phyloP scores from a whole-genome alignment of 2,113 vertebrate species.

The Neoarius graeffei region DNA sequence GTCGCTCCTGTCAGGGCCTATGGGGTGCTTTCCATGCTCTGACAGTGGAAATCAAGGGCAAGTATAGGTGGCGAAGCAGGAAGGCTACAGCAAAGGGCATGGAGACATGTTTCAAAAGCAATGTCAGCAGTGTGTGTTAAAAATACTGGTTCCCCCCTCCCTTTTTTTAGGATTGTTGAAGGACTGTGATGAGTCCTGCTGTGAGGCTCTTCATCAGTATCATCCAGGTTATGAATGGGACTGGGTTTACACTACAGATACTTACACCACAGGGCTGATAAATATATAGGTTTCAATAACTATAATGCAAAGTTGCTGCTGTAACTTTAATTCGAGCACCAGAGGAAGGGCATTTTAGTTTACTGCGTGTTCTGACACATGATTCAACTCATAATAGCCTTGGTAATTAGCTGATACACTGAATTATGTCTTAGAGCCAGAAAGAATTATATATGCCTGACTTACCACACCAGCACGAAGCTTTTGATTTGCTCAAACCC shows the following conservation, averaged over 20 bases:
- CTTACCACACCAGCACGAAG: neutral
- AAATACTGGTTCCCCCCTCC: neutral
- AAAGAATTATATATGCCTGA: neutral
- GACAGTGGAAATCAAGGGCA: slow-evolving; percentile 99
- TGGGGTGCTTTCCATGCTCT: slow-evolving; percentile 99
- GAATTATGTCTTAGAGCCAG: slow-evolving; percentile 8
- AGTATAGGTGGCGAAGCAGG: slow-evolving; percentile 60
- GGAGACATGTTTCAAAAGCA: slow-evolving; percentile 31
- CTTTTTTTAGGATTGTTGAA: neutral
- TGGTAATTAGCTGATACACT: slow-evolving; percentile 12
- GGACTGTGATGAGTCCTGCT: neutral
- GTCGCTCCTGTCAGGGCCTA: slow-evolving; percentile 99
- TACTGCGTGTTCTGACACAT: neutral
- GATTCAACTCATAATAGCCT: slow-evolving; percentile 15
- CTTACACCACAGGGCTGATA: neutral
- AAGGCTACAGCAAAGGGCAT: slow-evolving; percentile 35
- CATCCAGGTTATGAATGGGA: neutral
- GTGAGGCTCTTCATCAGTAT: neutral
- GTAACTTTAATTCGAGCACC: neutral
- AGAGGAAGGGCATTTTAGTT: neutral
- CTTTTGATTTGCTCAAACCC: slow-evolving; percentile 62
- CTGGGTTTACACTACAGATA: neutral
- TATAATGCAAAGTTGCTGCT: slow-evolving; percentile 5
- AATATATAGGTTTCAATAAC: neutral
- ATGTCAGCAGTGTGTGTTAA: neutral